Evolutionary conservation across 2,113 vertebrate species (phyloP).

Genomic region (Muntiacus muntjak): DNA sequence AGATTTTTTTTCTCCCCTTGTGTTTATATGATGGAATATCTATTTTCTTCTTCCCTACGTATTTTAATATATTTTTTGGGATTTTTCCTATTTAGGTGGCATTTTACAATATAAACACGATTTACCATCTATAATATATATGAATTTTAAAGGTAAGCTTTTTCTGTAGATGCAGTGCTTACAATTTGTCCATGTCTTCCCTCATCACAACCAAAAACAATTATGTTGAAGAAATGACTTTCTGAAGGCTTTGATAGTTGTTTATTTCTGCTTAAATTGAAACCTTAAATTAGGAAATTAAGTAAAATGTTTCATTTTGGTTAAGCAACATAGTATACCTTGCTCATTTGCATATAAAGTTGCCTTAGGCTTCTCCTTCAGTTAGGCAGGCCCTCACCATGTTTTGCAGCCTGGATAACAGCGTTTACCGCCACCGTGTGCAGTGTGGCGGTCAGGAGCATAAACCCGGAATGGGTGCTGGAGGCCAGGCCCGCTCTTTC

Average conservation of each 20-base stretch:
- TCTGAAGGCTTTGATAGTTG: neutral
- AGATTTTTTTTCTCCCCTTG: neutral
- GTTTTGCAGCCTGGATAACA: fast-evolving
- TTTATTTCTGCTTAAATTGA: neutral
- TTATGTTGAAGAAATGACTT: neutral
- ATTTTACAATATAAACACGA: neutral
- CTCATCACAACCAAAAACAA: neutral
- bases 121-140: fast-evolving
- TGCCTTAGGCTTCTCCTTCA: fast-evolving
- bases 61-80: neutral
- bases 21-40: neutral
- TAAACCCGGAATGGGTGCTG: no score
- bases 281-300: neutral
- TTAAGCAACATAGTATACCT: neutral
- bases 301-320: neutral
- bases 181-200: neutral
- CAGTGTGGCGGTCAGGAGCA: neutral
- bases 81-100: neutral
- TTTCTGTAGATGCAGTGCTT: neutral
- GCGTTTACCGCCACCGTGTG: neutral
- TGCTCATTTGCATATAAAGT: no score
- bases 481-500: neutral
- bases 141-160: neutral
- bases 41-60: neutral
- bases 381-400: fast-evolving